Percentiles rank a stretch among this genome's conserved stretches.
Evolutionary conservation across 2,797 vertebrate species (phyloP).

Genomic region (Cygnus olor): DNA sequence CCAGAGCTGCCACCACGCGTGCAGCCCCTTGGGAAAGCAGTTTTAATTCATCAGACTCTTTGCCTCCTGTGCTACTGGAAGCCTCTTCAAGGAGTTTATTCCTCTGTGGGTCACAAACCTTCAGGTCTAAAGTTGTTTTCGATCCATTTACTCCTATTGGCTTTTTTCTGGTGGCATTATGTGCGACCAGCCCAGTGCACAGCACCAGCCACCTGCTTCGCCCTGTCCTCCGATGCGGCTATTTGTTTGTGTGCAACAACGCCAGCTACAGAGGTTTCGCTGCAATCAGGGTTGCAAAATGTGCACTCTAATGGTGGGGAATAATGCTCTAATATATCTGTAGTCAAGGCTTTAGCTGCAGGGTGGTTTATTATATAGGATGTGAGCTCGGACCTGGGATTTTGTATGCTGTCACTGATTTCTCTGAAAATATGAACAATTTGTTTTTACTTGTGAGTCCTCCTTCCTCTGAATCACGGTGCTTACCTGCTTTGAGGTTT

Average conservation of each 20-base stretch:
- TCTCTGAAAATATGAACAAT: neutral
- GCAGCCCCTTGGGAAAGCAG: neutral
- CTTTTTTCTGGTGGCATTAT: neutral
- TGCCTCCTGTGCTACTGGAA: neutral
- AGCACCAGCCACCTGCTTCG: neutral
- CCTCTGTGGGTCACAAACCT: neutral
- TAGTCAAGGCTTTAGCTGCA: neutral
- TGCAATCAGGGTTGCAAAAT: neutral
- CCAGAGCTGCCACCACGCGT: neutral
- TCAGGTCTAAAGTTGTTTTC: neutral
- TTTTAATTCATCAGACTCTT: neutral
- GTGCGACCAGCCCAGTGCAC: rapidly evolving
- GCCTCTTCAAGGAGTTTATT: neutral
- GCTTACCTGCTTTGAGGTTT: constrained; percentile 62
- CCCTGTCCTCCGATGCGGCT: neutral
- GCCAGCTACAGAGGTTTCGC: neutral
- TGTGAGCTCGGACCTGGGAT: neutral
- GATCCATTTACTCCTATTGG: neutral
- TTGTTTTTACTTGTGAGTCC: constrained; percentile 36
- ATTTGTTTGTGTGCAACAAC: neutral
- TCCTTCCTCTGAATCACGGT: constrained; percentile 36
- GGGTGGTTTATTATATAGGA: neutral
- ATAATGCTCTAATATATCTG: neutral
- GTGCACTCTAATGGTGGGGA: neutral
- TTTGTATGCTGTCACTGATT: constrained; percentile 16